Conservation (phyloP, 2,797 vertebrate genomes). For the Meriones psammophilus region DNA sequence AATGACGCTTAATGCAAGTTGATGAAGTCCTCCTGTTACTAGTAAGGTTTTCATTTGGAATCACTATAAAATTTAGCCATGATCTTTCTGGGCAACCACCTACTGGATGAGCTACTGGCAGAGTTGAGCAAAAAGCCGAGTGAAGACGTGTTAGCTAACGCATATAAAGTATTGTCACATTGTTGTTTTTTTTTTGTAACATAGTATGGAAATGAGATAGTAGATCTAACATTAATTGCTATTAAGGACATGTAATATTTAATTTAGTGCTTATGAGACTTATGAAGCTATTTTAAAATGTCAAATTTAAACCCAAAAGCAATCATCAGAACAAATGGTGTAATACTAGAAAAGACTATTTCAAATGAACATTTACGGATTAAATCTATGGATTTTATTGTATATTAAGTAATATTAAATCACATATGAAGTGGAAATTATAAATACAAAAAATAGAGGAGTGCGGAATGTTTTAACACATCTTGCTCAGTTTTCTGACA, state of each 20-base stretch:
- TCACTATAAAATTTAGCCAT: not conserved
- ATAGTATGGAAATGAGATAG: conserved; percentile 28
- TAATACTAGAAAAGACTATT: conserved; percentile 33
- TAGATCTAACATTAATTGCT: not conserved
- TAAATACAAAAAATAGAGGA: conserved; percentile 38
- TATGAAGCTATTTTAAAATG: not conserved
- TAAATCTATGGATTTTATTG: not conserved
- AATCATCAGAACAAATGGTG: conserved; percentile 30
- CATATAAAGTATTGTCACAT: not conserved
- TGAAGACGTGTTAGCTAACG: not conserved
- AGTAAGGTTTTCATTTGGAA: conserved; percentile 35
- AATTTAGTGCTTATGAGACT: conserved; percentile 1
- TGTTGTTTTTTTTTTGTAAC: not conserved
- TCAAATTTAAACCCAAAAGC: conserved; percentile 37
- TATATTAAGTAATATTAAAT: conserved; percentile 21
- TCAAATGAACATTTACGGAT: conserved; percentile 20
- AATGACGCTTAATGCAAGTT: not conserved
- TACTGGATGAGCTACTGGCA: not conserved
- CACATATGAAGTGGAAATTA: conserved; percentile 31
- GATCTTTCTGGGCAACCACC: conserved; percentile 1
- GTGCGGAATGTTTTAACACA: not conserved
- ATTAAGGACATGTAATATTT: not conserved
- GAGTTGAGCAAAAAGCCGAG: not conserved
- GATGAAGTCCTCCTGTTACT: not conserved
- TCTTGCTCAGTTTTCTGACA: conserved; percentile 55